Evolutionary conservation across 2,113 vertebrate species (phyloP).

Genomic region (Caretta caretta): DNA sequence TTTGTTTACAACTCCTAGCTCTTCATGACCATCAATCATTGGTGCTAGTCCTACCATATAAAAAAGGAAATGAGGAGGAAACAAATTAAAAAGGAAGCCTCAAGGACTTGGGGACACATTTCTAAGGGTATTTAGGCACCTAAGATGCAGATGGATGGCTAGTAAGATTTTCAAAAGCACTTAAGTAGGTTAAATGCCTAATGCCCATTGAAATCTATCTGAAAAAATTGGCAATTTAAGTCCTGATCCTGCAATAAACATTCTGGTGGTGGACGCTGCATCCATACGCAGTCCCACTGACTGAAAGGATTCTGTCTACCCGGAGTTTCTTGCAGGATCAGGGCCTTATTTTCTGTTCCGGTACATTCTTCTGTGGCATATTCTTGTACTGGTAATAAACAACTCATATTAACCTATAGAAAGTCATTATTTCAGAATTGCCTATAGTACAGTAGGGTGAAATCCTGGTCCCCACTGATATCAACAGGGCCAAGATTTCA

Average conservation of each 20-base stretch:
- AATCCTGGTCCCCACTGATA: fast-evolving
- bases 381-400: background rate
- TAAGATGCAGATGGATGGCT: slow-evolving; percentile 19
- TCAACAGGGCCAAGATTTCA: background rate
- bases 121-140: slow-evolving; percentile 23
- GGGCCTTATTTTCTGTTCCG: background rate
- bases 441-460: background rate
- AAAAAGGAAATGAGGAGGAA: slow-evolving; percentile 53
- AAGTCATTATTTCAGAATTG: background rate
- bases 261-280: background rate
- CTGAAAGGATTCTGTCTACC: background rate
- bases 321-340: background rate
- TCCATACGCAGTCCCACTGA: background rate
- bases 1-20: slow-evolving; percentile 59
- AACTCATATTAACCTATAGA: background rate
- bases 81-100: slow-evolving; percentile 30
- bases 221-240: background rate
- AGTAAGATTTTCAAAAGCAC: slow-evolving; percentile 20
- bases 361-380: background rate
- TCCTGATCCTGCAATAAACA: background rate
- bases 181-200: background rate
- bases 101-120: slow-evolving; percentile 41
- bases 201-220: background rate
- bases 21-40: background rate
- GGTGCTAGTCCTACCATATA: slow-evolving; percentile 28